Base-by-base conservation (phyloP, 2,797 vertebrate genomes). In the Margarornis squamiger region DNA sequence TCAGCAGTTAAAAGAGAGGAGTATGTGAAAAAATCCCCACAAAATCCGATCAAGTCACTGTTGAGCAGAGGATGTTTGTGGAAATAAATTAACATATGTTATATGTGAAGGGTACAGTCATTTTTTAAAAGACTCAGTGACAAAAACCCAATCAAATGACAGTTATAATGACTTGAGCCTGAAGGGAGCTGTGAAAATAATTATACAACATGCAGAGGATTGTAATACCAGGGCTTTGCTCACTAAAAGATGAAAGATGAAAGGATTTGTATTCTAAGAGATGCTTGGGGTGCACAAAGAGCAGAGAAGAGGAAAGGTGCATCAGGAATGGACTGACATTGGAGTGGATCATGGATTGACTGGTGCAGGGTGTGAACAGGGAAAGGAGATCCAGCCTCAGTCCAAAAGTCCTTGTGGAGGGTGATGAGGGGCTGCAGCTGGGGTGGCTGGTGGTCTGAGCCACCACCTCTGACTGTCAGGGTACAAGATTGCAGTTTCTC, bases 101-200 rank as follows among this genome's bases (percentile, higher is more conserved):
- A 51, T 36, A 29, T 76, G 80, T 87, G 81, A 88, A 95, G 54
- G 71, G 63, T 67, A 36, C 32, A 94, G 84, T 73, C 67, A 61
- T 82, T 85, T 63, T 85, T 92, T 74, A 76, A 77, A 87, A 89
- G 77, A 63, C 34, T n/a, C 9, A 29, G 29, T 89, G 74, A 93
- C 71, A 89, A 88, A 95, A 94, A 75, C 41, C 46, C 93, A 94
- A 94, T 90, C 63, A 90, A 90, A 70, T 89, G 81, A 79, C 74
- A 96, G 34, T 76, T 86, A 19, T 72, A 96, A 94, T 88, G 72
- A 85, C 61, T 88, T 4, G 9, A 91, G 86, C 88, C 93, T 15
- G 4, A 88, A 89, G 91, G 95, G 85, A 95, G 24, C 72, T 91
- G 91, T 95, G 92, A 73, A 30, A 95, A 76, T 95, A 92, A 95